Evolutionary conservation across 2,888 invertebrate genomes (phyloP).

Genomic region (Ephialtes manifestator): DNA sequence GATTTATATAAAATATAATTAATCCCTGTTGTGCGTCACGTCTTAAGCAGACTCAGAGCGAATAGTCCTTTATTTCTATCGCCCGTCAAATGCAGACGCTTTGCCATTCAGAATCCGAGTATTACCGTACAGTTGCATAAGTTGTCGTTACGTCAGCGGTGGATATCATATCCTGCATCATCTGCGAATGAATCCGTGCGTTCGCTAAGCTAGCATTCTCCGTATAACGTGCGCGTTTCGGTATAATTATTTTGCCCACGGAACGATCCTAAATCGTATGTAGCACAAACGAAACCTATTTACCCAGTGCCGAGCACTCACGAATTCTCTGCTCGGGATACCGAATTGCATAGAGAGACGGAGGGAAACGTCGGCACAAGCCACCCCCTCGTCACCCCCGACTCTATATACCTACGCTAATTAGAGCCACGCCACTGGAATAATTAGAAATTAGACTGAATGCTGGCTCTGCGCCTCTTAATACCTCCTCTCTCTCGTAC

Average conservation of each 20-base stretch:
- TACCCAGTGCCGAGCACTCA: constrained; percentile 25
- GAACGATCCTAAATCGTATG: constrained; percentile 45
- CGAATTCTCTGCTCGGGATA: constrained; percentile 33
- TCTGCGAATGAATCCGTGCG: constrained; percentile 23
- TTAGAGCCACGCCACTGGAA: constrained; percentile 80
- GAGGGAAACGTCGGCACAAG: constrained; percentile 22
- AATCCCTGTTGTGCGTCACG: constrained; percentile 34
- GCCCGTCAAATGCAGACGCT: constrained; percentile 51
- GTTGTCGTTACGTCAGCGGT: constrained; percentile 5
- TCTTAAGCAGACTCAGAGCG: constrained; percentile 43
- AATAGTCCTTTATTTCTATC: constrained; percentile 29
- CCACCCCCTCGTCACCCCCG: neutral
- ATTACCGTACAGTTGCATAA: constrained; percentile 30
- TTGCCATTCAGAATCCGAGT: constrained; percentile 8
- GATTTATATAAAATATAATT: constrained; percentile 52
- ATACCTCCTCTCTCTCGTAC: constrained; percentile 33
- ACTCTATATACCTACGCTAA: constrained; percentile 75
- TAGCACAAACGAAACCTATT: constrained; percentile 46
- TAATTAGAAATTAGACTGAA: constrained; percentile 81
- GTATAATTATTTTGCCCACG: constrained; percentile 36
- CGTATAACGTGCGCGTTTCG: neutral
- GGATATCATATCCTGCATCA: constrained; percentile 31
- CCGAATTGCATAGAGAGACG: constrained; percentile 7
- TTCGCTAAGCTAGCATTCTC: neutral
- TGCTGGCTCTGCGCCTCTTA: constrained; percentile 57